Evolutionary conservation across 2,797 vertebrate genomes (phyloP).

Genomic region (Tiaroga cobitis): DNA sequence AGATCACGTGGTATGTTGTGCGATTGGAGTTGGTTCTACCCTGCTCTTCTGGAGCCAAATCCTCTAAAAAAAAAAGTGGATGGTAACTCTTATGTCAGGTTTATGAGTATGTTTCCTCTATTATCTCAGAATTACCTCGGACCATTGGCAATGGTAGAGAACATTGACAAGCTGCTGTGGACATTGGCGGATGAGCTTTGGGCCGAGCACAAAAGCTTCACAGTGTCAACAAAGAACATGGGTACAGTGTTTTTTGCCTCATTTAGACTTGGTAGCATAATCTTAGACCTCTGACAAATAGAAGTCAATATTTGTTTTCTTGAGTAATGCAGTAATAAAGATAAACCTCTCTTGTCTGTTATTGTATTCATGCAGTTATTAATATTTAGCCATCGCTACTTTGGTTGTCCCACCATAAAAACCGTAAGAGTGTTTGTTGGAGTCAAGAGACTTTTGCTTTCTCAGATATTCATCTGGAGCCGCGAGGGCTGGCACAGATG

Average conservation of each 20-base stretch:
- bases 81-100: neutral
- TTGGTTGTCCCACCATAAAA: neutral
- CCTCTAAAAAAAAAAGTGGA: neutral
- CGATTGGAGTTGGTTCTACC: neutral
- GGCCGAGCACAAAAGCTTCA: conserved; percentile 69
- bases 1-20: conserved; percentile 69
- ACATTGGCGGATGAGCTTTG: conserved; percentile 73
- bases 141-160: conserved; percentile 75
- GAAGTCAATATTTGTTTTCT: neutral
- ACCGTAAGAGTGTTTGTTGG: neutral
- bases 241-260: conserved; percentile 64
- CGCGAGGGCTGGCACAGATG: conserved; percentile 67
- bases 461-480: conserved; percentile 76
- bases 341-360: neutral
- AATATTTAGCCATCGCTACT: neutral
- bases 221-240: conserved; percentile 79
- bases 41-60: neutral
- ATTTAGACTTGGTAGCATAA: neutral
- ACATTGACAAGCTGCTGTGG: conserved; percentile 76
- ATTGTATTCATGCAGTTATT: neutral
- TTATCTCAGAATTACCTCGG: conserved; percentile 68
- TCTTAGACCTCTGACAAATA: neutral
- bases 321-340: neutral
- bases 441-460: conserved; percentile 22
- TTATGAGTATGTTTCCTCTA: conserved; percentile 1